Evolutionary conservation across 35 echinoderm and acorn worm species (phyloP).

Genomic region (Stichopus chloronotus): DNA sequence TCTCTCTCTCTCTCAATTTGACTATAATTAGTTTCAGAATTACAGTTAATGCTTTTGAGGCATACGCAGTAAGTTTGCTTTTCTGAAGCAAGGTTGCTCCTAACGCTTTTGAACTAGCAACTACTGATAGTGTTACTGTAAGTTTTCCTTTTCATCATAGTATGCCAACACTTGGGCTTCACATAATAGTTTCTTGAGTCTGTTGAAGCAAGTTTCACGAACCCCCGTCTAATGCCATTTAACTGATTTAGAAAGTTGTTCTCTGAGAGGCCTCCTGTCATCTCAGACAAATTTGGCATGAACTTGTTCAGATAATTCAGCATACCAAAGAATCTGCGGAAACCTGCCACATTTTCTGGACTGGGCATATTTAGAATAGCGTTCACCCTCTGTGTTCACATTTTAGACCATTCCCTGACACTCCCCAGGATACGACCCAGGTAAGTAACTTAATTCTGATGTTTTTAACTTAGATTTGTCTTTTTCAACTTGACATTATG

Average conservation of each 20-base stretch:
- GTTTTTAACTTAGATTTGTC: background rate
- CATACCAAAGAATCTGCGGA: background rate
- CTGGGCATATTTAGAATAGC: background rate
- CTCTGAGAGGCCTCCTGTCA: background rate
- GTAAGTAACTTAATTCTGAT: slow-evolving; percentile 32
- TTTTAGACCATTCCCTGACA: background rate
- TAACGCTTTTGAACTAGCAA: slow-evolving; percentile 6
- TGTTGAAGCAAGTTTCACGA: background rate
- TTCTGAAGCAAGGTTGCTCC: slow-evolving; percentile 24
- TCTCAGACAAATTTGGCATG: background rate
- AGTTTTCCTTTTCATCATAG: background rate
- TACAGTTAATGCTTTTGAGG: slow-evolving; percentile 30
- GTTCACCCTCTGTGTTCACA: background rate
- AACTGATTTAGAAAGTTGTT: background rate
- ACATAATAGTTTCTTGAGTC: background rate
- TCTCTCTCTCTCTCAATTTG: background rate
- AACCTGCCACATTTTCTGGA: background rate
- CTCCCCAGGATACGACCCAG: background rate
- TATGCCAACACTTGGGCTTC: background rate
- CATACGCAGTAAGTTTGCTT: slow-evolving; percentile 28
- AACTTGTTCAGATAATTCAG: slow-evolving; percentile 24
- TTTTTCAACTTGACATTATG: background rate
- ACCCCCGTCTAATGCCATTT: background rate
- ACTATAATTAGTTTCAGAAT: background rate
- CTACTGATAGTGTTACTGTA: background rate